phyloP scores from a whole-genome alignment of 2,113 vertebrate genomes.

The Macquaria australasica region DNA sequence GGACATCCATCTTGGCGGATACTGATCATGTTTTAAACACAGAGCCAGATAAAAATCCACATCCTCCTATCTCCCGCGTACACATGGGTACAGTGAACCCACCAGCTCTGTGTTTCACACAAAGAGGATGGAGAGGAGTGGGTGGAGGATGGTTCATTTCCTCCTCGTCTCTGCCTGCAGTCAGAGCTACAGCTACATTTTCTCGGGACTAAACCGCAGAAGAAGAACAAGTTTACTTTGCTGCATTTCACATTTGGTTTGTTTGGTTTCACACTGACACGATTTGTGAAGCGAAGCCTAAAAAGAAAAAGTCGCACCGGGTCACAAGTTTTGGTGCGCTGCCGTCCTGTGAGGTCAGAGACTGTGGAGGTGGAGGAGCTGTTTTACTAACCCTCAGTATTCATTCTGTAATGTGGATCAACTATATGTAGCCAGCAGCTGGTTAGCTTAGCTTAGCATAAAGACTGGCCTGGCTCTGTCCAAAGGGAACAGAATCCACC shows the following conservation, averaged over 20 bases:
- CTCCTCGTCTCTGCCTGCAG: neutral
- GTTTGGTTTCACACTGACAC: neutral
- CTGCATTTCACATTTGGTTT: neutral
- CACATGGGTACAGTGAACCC: slow-evolving; percentile 13
- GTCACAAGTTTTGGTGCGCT: neutral
- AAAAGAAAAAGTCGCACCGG: neutral
- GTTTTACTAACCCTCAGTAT: no score
- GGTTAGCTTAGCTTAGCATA: slow-evolving; percentile 1
- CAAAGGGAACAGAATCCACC: neutral
- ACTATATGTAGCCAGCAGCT: no score
- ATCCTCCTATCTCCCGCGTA: slow-evolving; percentile 9
- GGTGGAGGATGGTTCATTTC: neutral
- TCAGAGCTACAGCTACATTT: neutral
- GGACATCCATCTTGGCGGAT: slow-evolving; percentile 26
- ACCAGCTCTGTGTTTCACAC: neutral
- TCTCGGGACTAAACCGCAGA: no score
- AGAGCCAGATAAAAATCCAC: slow-evolving; percentile 40
- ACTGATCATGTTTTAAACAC: slow-evolving; percentile 58
- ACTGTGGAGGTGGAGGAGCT: neutral
- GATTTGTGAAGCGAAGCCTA: neutral
- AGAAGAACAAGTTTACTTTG: neutral
- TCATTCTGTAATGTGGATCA: no score
- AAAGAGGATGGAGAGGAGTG: slow-evolving; percentile 7
- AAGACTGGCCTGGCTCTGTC: neutral
- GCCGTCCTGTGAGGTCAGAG: neutral